phyloP scores from a whole-genome alignment of 53 echinoderm and acorn worm genomes.

The Echinometra lucunter region DNA sequence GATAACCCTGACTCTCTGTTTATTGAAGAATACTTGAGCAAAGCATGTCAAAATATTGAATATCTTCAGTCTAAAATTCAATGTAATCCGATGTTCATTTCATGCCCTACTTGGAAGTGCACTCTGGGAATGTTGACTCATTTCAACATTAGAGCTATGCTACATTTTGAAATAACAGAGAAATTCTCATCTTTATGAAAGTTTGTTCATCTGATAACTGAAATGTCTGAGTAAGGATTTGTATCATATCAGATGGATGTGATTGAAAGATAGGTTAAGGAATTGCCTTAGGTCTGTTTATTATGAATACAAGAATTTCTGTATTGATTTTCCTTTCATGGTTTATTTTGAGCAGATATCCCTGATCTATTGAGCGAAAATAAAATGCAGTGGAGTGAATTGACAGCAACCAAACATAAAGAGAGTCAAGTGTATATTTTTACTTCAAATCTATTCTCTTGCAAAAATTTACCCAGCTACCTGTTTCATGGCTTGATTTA shows the following conservation, averaged over 20 bases:
- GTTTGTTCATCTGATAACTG: not conserved
- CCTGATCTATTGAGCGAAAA: not conserved
- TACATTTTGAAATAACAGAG: not conserved
- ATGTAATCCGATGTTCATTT: not conserved
- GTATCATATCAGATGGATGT: not conserved
- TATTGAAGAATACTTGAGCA: not conserved
- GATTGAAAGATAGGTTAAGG: not conserved
- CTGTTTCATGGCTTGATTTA: not conserved
- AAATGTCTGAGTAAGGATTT: not conserved
- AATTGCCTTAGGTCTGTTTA: not conserved
- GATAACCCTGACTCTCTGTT: not conserved
- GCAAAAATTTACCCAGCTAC: too few species aligned
- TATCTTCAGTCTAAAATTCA: not conserved
- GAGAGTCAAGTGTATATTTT: not conserved
- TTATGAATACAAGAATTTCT: not conserved
- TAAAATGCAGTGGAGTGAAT: not conserved
- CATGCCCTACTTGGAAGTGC: not conserved
- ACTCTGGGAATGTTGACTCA: not conserved
- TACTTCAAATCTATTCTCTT: too few species aligned
- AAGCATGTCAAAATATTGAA: constrained; percentile 28
- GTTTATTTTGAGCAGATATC: not conserved
- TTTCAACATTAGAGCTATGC: not conserved
- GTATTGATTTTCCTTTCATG: not conserved
- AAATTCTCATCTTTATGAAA: not conserved
- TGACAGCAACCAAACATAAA: too few species aligned